Evolutionary conservation across 2,113 vertebrate genomes (phyloP).

Genomic region (Hemicordylus capensis): DNA sequence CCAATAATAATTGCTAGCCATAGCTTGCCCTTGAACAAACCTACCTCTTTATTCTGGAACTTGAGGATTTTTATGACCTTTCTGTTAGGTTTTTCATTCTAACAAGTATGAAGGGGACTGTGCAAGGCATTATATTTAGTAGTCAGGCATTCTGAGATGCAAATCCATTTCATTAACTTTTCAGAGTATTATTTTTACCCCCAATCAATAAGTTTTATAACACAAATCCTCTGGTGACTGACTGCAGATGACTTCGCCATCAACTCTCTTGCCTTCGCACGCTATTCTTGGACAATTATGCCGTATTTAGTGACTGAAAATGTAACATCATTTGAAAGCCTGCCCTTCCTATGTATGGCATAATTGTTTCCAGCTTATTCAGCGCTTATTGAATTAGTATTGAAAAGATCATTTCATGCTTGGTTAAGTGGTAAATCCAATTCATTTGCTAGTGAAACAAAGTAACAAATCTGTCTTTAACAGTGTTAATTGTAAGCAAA

Average conservation of each 20-base stretch:
- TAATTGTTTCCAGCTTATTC: slow-evolving; percentile 65
- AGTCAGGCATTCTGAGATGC: slow-evolving; percentile 11
- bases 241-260: slow-evolving; percentile 39
- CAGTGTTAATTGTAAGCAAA: slow-evolving; percentile 36
- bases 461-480: slow-evolving; percentile 62
- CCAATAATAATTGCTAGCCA: not conserved
- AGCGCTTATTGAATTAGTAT: slow-evolving; percentile 72
- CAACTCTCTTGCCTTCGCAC: slow-evolving; percentile 28
- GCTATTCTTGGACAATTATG: slow-evolving; percentile 44
- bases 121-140: slow-evolving; percentile 21
- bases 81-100: not conserved
- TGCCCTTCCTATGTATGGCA: slow-evolving; percentile 40
- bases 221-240: slow-evolving; percentile 39
- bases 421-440: slow-evolving; percentile 73
- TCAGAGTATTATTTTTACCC: slow-evolving; percentile 42
- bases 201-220: slow-evolving; percentile 44
- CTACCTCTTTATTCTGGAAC: not conserved
- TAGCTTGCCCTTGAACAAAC: not conserved
- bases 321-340: slow-evolving; percentile 36
- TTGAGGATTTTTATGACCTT: not conserved
- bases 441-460: slow-evolving; percentile 62
- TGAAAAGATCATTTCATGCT: slow-evolving; percentile 78
- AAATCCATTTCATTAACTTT: slow-evolving; percentile 56
- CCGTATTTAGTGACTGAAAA: slow-evolving; percentile 45
- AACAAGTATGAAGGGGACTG: slow-evolving; percentile 24